phyloP scores from a whole-genome alignment of 1,140 invertebrate genomes.

The Fopius arisanus region DNA sequence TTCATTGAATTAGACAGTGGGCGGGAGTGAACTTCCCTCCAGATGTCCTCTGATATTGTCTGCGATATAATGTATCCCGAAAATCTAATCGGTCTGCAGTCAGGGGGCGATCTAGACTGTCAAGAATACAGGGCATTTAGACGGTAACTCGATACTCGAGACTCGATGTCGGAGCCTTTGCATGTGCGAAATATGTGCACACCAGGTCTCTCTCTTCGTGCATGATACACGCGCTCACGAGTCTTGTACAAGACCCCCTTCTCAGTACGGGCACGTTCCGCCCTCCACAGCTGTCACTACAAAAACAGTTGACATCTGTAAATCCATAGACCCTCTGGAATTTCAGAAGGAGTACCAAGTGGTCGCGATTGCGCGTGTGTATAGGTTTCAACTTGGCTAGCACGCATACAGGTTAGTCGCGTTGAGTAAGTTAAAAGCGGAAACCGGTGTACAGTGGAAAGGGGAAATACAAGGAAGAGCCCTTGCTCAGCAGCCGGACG shows the following conservation, averaged over 20 bases:
- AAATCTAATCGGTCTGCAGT: conserved; percentile 26
- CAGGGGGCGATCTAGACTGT: conserved; percentile 13
- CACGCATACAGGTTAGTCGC: conserved; percentile 12
- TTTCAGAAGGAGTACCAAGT: conserved; percentile 5
- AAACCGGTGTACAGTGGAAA: not conserved
- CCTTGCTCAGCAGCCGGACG: conserved; percentile 35
- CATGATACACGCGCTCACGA: conserved; percentile 11
- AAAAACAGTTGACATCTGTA: conserved; percentile 47
- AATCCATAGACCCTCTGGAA: conserved; percentile 31
- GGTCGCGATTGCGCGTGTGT: conserved; percentile 21
- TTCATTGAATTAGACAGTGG: conserved; percentile 19
- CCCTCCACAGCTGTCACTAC: conserved; percentile 41
- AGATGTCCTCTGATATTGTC: not conserved
- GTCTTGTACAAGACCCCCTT: not conserved
- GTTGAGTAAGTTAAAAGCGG: conserved; percentile 5
- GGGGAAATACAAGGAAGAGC: conserved; percentile 22
- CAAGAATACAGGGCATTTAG: conserved; percentile 37
- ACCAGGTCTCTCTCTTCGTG: not conserved
- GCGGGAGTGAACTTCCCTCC: not conserved
- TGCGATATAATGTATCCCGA: conserved; percentile 16
- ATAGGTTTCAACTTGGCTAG: conserved; percentile 16
- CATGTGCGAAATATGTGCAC: conserved; percentile 34
- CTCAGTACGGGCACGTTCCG: conserved; percentile 37
- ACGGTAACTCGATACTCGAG: conserved; percentile 43
- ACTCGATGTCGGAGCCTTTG: conserved; percentile 19